These are phyloP conservation scores for Phylloscopus trochilus DNA, from an alignment of 2,113 vertebrate genomes.

Conservation along the genomic window DNA sequence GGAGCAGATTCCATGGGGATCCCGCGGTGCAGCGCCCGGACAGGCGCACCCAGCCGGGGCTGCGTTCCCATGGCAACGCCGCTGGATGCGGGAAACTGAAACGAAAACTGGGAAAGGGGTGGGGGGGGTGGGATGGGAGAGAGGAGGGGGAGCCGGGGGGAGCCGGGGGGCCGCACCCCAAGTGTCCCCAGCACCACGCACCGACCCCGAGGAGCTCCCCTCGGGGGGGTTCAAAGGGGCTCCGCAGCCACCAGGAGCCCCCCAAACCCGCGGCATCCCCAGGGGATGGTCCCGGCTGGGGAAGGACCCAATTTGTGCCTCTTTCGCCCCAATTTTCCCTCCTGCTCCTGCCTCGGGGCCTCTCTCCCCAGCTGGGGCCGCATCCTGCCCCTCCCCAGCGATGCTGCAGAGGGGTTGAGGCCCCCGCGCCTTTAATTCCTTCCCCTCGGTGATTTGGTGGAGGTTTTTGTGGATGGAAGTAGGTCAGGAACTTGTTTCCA, in stretches of 20 bases:
- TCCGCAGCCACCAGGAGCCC: accelerated
- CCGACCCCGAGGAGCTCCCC: not conserved
- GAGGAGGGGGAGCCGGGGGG: not conserved
- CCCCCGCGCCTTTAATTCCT: not conserved
- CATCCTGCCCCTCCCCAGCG: not conserved
- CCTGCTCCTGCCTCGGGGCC: not conserved
- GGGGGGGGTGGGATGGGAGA: accelerated
- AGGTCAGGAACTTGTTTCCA: constrained; percentile 59
- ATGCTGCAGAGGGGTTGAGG: accelerated
- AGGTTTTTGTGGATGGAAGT: constrained; percentile 29
- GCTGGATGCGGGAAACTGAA: constrained; percentile 44
- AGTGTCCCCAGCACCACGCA: not conserved
- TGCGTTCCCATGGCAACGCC: constrained; percentile 74
- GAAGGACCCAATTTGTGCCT: not conserved
- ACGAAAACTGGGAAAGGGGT: not conserved
- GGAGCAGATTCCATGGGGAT: not conserved
- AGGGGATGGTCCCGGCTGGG: accelerated
- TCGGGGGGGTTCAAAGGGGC: too few relatives aligned
- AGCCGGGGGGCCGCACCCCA: accelerated
- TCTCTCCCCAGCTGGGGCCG: accelerated
- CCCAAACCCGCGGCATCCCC: not conserved
- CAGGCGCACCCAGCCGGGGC: constrained; percentile 40
- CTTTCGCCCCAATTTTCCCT: not conserved
- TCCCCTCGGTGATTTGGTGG: not conserved
- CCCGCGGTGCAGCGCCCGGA: constrained; percentile 43